Percentiles rank a stretch among this genome's conserved stretches.
Conservation (phyloP, 2,113 vertebrate species). For the Varanus komodoensis region DNA sequence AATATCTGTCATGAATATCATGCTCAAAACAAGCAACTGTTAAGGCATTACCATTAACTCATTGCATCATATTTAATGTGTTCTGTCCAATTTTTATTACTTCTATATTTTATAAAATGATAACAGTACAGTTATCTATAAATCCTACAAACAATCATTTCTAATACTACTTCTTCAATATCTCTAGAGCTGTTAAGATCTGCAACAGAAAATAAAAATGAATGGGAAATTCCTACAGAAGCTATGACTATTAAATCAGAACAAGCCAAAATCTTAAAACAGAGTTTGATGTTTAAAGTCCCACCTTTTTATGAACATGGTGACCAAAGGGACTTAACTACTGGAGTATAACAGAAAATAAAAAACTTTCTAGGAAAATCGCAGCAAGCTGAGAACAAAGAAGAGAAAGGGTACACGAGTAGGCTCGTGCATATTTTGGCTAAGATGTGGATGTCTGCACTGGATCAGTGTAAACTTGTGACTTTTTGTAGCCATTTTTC, state of each 20-base stretch:
- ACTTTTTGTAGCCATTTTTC: too few species aligned
- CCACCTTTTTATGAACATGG: too few species aligned
- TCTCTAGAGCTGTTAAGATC: constrained; percentile 45
- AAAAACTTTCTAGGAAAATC: too few species aligned
- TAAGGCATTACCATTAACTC: constrained; percentile 40
- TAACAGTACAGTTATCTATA: constrained; percentile 13
- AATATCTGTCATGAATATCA: constrained; percentile 53
- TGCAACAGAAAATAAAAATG: constrained; percentile 59
- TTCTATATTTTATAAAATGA: constrained; percentile 54
- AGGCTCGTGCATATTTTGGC: too few species aligned
- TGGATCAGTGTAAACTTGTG: too few species aligned
- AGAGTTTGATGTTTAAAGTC: too few species aligned
- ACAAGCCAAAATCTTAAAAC: too few species aligned
- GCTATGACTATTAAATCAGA: background rate
- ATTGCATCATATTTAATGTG: constrained; percentile 30
- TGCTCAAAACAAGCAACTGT: constrained; percentile 35
- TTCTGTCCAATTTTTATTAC: constrained; percentile 37
- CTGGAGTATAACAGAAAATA: too few species aligned
- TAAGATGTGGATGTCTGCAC: too few species aligned
- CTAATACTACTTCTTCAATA: constrained; percentile 35
- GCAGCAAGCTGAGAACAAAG: too few species aligned
- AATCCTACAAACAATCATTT: constrained; percentile 34
- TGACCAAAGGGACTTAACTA: too few species aligned
- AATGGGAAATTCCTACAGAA: constrained; percentile 30
- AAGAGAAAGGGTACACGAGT: too few species aligned